Evolutionary conservation across 2,797 vertebrate species (phyloP), one percentile per base, ranked within the genome.

Genomic region (Parauchenoglanis punctatus): DNA sequence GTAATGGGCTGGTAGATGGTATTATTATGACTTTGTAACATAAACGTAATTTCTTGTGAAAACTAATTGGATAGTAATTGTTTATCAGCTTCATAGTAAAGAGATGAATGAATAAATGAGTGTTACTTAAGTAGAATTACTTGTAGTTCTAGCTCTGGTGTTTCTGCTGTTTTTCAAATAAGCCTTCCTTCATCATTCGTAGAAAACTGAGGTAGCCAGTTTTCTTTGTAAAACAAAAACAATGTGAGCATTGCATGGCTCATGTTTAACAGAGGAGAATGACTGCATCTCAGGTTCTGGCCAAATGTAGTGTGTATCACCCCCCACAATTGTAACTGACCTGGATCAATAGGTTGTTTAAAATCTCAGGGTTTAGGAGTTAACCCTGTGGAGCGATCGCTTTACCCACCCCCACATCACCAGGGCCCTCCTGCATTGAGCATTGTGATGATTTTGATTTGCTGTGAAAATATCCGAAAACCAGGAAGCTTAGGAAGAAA

Each of bases 271-370:
- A 67, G 15, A 46, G 63, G 25, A 49, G 70, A 46, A 17, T 12
- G 2, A 49, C 20, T 31, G 10, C 28, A 61, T 80, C 56, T 52
- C 70, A 58, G 86, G 67, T 70, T 7, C 35, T 89, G 86, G 44
- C 18, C 20, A 46, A 59, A 40, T 40, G 11, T n/a, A 46, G 58
- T 82, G 40, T 4, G 4, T 80, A 18, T 44, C 3, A 4, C n/a
- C 6, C 18, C 23, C 46, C 82, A 54, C 31, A 65, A 28, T 56
- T 83, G 88, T 28, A 75, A 81, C 84, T 88, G 91, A 92, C 86
- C 85, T 63, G 83, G 88, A 93, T 94, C 92, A 92, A 93, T 92
- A 91, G 46, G 85, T 87, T 82, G 90, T 92, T 92, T 90, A 89
- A 92, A 91, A 89, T 93, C 75, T 86, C 85, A 86, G 46, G 89